Evolutionary conservation across 1,140 invertebrate genomes (phyloP).

Genomic region (Platyscapa corneri): DNA sequence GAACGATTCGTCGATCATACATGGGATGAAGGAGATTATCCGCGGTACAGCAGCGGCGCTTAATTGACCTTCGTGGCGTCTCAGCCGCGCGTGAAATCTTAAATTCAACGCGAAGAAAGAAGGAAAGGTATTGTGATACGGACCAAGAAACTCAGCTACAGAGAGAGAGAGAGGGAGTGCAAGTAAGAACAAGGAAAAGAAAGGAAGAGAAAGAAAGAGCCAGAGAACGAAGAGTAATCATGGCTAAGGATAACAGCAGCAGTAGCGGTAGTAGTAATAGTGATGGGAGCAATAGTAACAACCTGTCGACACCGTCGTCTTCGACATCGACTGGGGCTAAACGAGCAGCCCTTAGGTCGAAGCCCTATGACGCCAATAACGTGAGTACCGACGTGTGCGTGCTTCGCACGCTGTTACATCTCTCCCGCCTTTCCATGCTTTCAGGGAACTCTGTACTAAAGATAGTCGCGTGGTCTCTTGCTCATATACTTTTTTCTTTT

Average conservation of each 20-base stretch:
- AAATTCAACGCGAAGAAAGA: neutral
- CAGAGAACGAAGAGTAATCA: neutral
- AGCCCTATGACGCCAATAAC: slow-evolving; percentile 71
- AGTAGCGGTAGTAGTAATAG: neutral
- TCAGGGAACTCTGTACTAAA: neutral
- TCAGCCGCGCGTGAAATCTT: neutral
- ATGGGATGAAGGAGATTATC: slow-evolving; percentile 5
- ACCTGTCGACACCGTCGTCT: slow-evolving; percentile 26
- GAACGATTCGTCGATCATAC: neutral
- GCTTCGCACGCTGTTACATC: neutral
- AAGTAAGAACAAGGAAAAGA: too few species aligned
- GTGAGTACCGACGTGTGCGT: slow-evolving; percentile 62
- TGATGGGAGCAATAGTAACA: neutral
- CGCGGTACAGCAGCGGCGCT: neutral
- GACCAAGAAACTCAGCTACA: neutral
- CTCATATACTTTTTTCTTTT: neutral
- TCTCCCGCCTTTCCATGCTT: neutral
- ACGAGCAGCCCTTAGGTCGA: slow-evolving; percentile 60
- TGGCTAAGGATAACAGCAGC: slow-evolving; percentile 46
- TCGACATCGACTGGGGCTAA: neutral
- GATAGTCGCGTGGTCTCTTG: neutral
- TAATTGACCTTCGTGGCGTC: slow-evolving; percentile 20
- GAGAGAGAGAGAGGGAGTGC: neutral
- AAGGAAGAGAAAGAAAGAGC: neutral
- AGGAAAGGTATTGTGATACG: neutral